Evolutionary conservation across 2,113 vertebrate species (phyloP), one percentile per base, ranked within the genome.

Genomic region (Catharus minimus): DNA sequence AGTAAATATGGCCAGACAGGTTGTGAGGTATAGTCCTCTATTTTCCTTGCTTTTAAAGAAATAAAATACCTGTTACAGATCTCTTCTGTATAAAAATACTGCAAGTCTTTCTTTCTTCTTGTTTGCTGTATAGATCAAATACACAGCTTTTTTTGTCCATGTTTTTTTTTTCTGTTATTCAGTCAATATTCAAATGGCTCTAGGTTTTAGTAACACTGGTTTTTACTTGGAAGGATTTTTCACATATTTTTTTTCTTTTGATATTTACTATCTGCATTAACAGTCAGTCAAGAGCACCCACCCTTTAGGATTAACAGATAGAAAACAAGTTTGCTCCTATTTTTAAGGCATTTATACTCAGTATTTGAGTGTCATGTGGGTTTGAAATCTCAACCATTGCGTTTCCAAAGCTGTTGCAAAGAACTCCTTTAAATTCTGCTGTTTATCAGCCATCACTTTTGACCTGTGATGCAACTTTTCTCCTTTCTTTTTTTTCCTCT

Each of bases 281-380:
- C 88, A 96, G 96, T 97, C 75, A 91, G 91, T 95, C 97, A 97
- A 97, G 91, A 94, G 76, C 62, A 93, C 89, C 94, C 96, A 93
- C 96, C 86, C 86, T 95, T 95, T 86, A 92, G 92, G 85, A 95
- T 90, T 96, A 97, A 96, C 83, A 96, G 82, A 96, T 86, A 97
- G 89, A 97, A 95, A 97, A 97, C 92, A 91, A 96, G 95, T 96
- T 96, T 76, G 20, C 87, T 97, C 96, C 89, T 95, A 89, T 93
- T 95, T 98, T 98, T 98, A 98, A 98, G 98, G 98, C 98, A 98
- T 97, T 96, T 97, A 95, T 94, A 98, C 97, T 98, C 97, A 95
- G 27, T 93, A 89, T 86, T 77, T 96, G 97, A 98, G 97, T 97
- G 92, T 97, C 94, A 97, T 81, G 96, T 95, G 95, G 96, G 97